Evolutionary conservation across 2,888 invertebrate genomes (phyloP).

Genomic region (Lobophora halterata): DNA sequence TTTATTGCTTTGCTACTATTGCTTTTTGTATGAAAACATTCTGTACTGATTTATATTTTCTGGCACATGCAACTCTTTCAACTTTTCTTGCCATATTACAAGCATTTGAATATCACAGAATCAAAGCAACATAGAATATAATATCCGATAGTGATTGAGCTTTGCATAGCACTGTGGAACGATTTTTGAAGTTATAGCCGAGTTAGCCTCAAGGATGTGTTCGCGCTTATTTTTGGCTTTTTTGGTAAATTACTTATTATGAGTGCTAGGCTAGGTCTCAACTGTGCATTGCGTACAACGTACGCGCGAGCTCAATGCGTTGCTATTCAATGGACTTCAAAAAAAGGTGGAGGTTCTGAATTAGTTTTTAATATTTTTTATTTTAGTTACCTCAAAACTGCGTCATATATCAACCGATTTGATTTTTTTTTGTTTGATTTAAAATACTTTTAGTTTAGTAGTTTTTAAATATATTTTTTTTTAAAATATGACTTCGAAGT

Average conservation of each 20-base stretch:
- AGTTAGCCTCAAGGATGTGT: conserved; percentile 31
- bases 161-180: conserved; percentile 23
- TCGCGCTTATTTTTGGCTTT: conserved; percentile 33
- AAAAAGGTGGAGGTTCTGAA: no score
- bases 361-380: no score
- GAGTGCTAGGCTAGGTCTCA: conserved; percentile 23
- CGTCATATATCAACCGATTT: no score
- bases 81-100: conserved; percentile 22
- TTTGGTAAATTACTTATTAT: conserved; percentile 29
- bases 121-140: conserved; percentile 6
- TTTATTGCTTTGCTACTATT: conserved; percentile 27
- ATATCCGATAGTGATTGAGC: conserved; percentile 6
- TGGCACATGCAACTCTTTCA: conserved; percentile 17
- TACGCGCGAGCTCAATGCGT: no score
- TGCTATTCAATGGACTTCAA: no score
- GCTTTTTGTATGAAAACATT: conserved; percentile 18
- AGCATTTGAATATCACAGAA: conserved; percentile 21
- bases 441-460: no score
- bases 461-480: no score
- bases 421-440: no score
- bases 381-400: no score
- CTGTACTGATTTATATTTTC: conserved; percentile 8
- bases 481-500: no score
- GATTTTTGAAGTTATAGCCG: conserved; percentile 22
- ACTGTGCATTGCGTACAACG: no score